Evolutionary conservation across 2,797 vertebrate genomes (phyloP).

Genomic region (Enteromius afrohamiltoni): DNA sequence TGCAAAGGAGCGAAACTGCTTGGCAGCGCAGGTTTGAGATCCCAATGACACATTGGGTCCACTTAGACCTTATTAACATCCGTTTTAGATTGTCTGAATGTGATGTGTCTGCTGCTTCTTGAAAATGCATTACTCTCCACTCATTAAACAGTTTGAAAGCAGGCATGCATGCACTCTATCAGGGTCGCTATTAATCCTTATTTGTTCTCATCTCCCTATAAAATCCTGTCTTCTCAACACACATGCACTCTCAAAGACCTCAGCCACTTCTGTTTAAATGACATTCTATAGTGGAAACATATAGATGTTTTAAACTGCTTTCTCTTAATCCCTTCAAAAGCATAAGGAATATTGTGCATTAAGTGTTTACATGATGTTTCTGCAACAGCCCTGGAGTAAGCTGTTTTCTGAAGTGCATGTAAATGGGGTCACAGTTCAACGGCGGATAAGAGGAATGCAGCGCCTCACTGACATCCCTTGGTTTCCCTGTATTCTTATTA

Average conservation of each 20-base stretch:
- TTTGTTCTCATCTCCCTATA: not conserved
- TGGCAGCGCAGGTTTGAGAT: not conserved
- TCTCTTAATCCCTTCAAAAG: not conserved
- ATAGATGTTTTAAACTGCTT: not conserved
- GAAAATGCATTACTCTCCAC: not conserved
- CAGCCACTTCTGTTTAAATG: not conserved
- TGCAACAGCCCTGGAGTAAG: conserved; percentile 3
- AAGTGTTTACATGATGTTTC: not conserved
- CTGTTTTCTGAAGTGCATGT: not conserved
- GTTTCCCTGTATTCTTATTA: not conserved
- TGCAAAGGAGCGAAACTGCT: conserved; percentile 1
- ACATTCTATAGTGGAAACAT: not conserved
- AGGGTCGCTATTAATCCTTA: not conserved
- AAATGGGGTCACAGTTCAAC: not conserved
- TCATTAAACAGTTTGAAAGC: not conserved
- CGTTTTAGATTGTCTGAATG: not conserved
- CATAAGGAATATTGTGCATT: not conserved
- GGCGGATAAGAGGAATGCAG: not conserved
- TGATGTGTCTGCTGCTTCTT: not conserved
- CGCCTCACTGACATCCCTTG: not conserved
- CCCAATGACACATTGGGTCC: not conserved
- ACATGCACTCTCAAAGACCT: not conserved
- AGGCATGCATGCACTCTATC: not conserved
- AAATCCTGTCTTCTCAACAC: not conserved
- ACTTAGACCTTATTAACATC: conserved; percentile 8